A percentile compares a stretch with the other conserved stretches of the same genome.
These are phyloP conservation scores for Carassius gibelio DNA, from an alignment of 2,113 vertebrate genomes.

Conservation along the genomic window DNA sequence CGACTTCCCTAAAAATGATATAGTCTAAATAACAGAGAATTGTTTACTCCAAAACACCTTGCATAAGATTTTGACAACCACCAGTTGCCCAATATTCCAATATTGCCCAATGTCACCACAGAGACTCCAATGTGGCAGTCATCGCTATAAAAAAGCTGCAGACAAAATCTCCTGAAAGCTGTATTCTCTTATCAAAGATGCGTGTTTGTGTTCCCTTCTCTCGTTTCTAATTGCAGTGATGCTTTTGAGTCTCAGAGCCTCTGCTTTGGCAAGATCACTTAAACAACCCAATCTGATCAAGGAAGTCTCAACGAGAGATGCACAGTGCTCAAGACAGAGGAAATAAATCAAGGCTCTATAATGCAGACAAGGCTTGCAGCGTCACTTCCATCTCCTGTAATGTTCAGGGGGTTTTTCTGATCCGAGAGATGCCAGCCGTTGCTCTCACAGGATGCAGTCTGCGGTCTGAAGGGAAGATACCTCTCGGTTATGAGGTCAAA, in stretches of 20 bases:
- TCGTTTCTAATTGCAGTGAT: not conserved
- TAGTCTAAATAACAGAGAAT: no score
- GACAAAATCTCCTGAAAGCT: not conserved
- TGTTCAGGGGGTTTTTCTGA: no score
- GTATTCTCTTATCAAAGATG: conserved; percentile 5
- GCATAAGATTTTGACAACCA: not conserved
- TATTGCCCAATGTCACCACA: not conserved
- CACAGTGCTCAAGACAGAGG: not conserved
- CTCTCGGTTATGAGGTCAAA: not conserved
- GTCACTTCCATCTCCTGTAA: not conserved
- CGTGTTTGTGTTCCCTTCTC: not conserved
- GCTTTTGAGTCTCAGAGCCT: not conserved
- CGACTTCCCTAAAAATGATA: no score
- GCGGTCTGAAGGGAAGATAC: conserved; percentile 10
- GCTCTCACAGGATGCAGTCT: not conserved
- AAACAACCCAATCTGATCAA: not conserved
- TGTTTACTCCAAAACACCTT: not conserved
- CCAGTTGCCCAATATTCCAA: not conserved
- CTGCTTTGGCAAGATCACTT: not conserved
- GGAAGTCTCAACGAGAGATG: not conserved
- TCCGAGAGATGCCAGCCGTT: no score
- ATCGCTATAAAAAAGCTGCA: not conserved
- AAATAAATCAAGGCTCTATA: not conserved
- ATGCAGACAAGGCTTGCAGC: not conserved
- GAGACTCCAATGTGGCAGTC: not conserved